These are phyloP conservation scores for Slavum lentiscoides DNA, from an alignment of 2,888 invertebrate species.

Conservation along the genomic window DNA sequence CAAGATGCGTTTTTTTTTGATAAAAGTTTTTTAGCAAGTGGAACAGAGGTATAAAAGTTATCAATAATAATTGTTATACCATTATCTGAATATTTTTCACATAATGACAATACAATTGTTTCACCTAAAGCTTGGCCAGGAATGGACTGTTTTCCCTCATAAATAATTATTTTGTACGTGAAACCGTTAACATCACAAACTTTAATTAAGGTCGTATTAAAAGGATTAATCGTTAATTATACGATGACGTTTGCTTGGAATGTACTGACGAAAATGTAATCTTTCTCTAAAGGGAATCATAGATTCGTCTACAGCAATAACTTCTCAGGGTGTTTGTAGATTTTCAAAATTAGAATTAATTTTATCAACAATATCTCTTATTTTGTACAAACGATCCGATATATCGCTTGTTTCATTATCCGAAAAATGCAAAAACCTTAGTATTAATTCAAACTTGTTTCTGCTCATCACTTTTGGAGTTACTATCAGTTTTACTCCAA, in stretches of 20 bases:
- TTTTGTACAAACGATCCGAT: constrained; percentile 55
- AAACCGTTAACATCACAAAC: constrained; percentile 56
- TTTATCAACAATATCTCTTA: constrained; percentile 42
- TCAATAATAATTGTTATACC: constrained; percentile 34
- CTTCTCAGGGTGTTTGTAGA: constrained; percentile 56
- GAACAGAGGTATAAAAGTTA: constrained; percentile 49
- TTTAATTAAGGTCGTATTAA: too few species aligned
- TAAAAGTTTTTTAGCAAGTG: constrained; percentile 28
- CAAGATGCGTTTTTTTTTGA: constrained; percentile 33
- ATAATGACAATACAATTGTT: constrained; percentile 21
- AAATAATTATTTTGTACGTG: constrained; percentile 56
- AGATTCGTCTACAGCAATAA: constrained; percentile 58
- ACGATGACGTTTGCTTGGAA: constrained; percentile 54
- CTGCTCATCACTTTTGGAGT: constrained; percentile 55
- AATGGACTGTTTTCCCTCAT: constrained; percentile 55
- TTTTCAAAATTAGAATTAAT: constrained; percentile 39
- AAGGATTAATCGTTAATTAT: too few species aligned
- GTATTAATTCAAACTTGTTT: constrained; percentile 57
- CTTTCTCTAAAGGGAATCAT: constrained; percentile 59
- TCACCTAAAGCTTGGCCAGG: constrained; percentile 21
- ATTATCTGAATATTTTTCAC: constrained; percentile 1
- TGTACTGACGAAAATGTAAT: constrained; percentile 58
- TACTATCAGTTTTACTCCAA: constrained; percentile 35
- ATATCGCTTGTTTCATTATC: constrained; percentile 55
- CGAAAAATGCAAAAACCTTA: constrained; percentile 57